phyloP scores from a whole-genome alignment of 2,113 vertebrate species.

The Catharus fuscescens region DNA sequence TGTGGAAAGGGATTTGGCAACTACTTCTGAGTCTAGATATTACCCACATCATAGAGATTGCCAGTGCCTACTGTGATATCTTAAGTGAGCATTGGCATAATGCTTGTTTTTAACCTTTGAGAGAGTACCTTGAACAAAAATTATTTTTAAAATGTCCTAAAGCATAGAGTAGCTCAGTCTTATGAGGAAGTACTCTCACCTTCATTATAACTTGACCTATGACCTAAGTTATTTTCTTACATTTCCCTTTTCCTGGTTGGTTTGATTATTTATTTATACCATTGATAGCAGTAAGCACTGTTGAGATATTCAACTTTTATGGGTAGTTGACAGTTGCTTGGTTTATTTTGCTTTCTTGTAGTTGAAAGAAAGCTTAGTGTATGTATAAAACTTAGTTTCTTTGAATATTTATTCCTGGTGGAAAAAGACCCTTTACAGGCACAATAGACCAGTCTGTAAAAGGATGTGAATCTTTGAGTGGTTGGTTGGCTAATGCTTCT shows the following conservation, averaged over 20 bases:
- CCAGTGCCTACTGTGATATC: background rate
- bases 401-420: background rate
- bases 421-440: background rate
- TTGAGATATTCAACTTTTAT: background rate
- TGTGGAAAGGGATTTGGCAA: slow-evolving; percentile 45
- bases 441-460: background rate
- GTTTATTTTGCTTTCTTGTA: background rate
- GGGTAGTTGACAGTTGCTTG: background rate
- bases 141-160: background rate
- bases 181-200: background rate
- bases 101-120: slow-evolving; percentile 41
- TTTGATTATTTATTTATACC: background rate
- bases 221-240: background rate
- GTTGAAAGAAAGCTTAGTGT: background rate
- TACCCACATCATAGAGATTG: background rate
- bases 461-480: background rate
- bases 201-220: background rate
- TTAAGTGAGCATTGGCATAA: background rate
- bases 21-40: background rate
- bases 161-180: background rate
- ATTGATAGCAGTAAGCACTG: background rate
- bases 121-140: background rate
- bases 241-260: background rate
- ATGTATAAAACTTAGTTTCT: background rate
- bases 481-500: background rate